phyloP scores from a whole-genome alignment of 1,140 invertebrate genomes.

The Zaprionus tsacasi region DNA sequence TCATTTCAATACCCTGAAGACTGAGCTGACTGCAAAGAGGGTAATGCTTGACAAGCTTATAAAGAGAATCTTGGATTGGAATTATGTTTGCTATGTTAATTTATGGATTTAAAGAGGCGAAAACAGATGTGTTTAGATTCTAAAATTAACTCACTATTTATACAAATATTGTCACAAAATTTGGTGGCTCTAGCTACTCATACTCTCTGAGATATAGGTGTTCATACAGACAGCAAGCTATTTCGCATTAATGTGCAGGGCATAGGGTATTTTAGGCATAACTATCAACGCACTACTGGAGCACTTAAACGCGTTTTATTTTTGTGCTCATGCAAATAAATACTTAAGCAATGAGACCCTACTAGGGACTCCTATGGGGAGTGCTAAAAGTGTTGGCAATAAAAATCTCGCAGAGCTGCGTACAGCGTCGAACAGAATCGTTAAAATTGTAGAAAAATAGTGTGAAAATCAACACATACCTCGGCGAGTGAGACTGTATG shows the following conservation, averaged over 20 bases:
- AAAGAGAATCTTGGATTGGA: no score
- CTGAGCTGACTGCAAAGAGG: no score
- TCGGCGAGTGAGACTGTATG: neutral
- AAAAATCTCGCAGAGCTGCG: conserved; percentile 60
- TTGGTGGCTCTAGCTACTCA: no score
- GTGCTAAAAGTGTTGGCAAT: conserved; percentile 76
- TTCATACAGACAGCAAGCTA: neutral
- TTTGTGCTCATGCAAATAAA: conserved; percentile 47
- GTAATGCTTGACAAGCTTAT: no score
- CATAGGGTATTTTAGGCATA: conserved; percentile 16
- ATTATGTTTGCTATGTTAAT: neutral
- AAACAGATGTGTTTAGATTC: no score
- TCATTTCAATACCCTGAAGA: conserved; percentile 35
- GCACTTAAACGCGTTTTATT: neutral
- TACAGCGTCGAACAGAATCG: conserved; percentile 68
- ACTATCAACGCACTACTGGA: neutral
- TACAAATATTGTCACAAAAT: no score
- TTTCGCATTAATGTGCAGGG: neutral
- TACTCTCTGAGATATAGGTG: no score
- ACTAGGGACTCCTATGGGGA: conserved; percentile 36
- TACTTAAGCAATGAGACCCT: conserved; percentile 34
- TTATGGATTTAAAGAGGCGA: no score
- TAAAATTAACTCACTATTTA: no score
- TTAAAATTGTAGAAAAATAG: conserved; percentile 81
- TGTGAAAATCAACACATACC: conserved; percentile 65